These are phyloP conservation scores for Stenolophus ochropezus DNA, from an alignment of 2,888 invertebrate species.

Conservation along the genomic window DNA sequence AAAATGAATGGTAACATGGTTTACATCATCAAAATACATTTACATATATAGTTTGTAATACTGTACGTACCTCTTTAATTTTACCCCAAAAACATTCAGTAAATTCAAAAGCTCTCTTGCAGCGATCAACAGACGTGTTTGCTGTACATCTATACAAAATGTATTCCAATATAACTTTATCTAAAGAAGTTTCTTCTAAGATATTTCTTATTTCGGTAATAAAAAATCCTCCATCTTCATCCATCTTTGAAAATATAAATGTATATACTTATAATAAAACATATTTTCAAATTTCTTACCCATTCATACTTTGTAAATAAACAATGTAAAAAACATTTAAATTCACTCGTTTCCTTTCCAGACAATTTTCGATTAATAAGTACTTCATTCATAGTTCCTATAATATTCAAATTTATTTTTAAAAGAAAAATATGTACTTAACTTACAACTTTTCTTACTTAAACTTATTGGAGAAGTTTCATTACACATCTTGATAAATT, in stretches of 20 bases:
- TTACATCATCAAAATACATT: background rate
- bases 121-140: conserved; percentile 68
- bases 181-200: conserved; percentile 68
- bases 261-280: no score
- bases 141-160: conserved; percentile 70
- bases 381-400: conserved; percentile 70
- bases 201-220: conserved; percentile 69
- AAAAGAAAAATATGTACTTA: background rate
- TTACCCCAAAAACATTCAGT: conserved; percentile 71
- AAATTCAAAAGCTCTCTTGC: conserved; percentile 70
- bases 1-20: background rate
- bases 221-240: conserved; percentile 71
- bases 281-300: conserved; percentile 61
- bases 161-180: conserved; percentile 66
- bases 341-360: conserved; percentile 66
- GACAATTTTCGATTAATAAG: conserved; percentile 69
- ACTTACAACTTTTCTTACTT: conserved; percentile 66
- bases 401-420: conserved; percentile 37
- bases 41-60: no score
- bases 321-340: conserved; percentile 71
- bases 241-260: conserved; percentile 67
- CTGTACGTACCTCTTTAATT: conserved; percentile 69
- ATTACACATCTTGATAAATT: conserved; percentile 69
- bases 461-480: conserved; percentile 69
- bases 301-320: conserved; percentile 71